Evolutionary conservation across 2,888 invertebrate species (phyloP).

Genomic region (Resseliella maxima): DNA sequence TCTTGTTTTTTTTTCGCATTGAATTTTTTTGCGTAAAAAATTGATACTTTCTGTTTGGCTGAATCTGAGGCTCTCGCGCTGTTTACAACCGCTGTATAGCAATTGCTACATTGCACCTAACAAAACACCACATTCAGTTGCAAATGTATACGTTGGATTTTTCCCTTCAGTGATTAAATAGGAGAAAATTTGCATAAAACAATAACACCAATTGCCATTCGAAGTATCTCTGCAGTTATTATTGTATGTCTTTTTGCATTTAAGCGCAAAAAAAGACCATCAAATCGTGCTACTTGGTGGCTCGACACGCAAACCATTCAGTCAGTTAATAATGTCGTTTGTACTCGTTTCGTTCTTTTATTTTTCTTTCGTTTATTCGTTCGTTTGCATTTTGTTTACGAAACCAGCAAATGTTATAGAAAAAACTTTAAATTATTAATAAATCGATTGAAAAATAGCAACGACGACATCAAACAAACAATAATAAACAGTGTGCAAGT

Average conservation of each 20-base stretch:
- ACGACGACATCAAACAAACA: conserved; percentile 46
- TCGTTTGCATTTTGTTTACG: not conserved
- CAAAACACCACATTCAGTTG: conserved; percentile 24
- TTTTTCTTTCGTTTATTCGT: not conserved
- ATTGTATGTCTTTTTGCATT: conserved; percentile 27
- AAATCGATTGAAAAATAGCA: conserved; percentile 52
- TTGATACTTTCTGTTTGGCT: conserved; percentile 51
- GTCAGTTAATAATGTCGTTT: conserved; percentile 49
- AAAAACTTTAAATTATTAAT: conserved; percentile 48
- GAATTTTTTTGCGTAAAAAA: not conserved
- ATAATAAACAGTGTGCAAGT: conserved; percentile 39
- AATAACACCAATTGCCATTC: conserved; percentile 51
- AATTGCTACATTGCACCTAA: conserved; percentile 14
- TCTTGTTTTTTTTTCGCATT: not conserved
- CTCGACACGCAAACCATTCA: conserved; percentile 43
- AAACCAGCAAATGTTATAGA: conserved; percentile 39
- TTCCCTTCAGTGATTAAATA: conserved; percentile 59
- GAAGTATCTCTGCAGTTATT: conserved; percentile 2
- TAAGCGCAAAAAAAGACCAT: conserved; percentile 10
- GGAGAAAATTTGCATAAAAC: conserved; percentile 60
- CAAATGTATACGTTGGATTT: conserved; percentile 54
- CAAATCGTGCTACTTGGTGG: conserved; percentile 48
- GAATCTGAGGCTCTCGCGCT: not conserved
- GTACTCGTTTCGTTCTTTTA: not conserved
- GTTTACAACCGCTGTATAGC: not conserved